These are phyloP conservation scores for Frankliniella intonsa DNA, from an alignment of 2,888 invertebrate species.

Conservation along the genomic window DNA sequence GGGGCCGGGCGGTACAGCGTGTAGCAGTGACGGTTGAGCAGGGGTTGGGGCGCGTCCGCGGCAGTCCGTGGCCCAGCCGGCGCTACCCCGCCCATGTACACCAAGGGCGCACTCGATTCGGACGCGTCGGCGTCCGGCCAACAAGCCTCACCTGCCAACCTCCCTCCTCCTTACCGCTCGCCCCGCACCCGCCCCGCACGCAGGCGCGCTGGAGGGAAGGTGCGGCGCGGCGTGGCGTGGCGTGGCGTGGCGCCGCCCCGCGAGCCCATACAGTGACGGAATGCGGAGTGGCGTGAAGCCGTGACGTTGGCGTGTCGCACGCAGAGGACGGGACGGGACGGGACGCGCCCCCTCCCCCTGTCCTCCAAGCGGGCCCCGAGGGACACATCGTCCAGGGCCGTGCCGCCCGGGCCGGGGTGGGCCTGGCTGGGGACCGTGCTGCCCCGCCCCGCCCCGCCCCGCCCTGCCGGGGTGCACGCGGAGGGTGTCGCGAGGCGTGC, in stretches of 20 bases:
- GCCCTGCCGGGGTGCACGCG: too few relatives aligned
- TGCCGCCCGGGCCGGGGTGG: neutral
- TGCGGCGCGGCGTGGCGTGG: neutral
- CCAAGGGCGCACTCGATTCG: too few relatives aligned
- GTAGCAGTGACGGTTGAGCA: too few relatives aligned
- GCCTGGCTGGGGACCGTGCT: neutral
- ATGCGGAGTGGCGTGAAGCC: slow-evolving; percentile 11
- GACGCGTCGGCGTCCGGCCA: too few relatives aligned
- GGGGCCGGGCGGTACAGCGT: too few relatives aligned
- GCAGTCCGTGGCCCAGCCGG: too few relatives aligned
- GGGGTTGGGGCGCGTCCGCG: too few relatives aligned
- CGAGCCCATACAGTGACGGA: slow-evolving; percentile 13
- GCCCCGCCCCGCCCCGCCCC: neutral
- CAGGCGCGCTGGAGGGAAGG: too few relatives aligned
- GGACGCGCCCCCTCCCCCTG: neutral
- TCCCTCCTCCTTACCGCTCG: neutral
- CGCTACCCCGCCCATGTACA: too few relatives aligned
- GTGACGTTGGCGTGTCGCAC: slow-evolving; percentile 7
- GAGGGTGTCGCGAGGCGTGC: neutral
- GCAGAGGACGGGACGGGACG: neutral
- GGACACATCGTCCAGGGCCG: neutral
- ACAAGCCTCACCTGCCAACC: neutral
- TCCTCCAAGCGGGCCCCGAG: neutral
- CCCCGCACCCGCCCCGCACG: neutral
- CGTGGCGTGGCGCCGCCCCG: neutral